These are phyloP conservation scores for Meghimatium bilineatum DNA, from an alignment of 2,888 invertebrate genomes.

Conservation along the genomic window DNA sequence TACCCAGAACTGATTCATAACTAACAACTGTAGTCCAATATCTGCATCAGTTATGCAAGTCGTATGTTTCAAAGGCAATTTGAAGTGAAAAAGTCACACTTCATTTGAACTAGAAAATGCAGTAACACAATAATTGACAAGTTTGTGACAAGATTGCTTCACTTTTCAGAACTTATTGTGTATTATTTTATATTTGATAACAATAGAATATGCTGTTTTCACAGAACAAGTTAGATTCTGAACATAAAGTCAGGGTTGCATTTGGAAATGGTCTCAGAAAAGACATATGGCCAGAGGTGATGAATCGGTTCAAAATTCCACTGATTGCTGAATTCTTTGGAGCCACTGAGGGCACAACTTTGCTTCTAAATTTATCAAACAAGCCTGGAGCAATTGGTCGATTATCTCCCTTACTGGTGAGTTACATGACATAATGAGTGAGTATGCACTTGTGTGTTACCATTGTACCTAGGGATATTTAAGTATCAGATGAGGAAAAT, in stretches of 20 bases:
- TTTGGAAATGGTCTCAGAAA: slow-evolving; percentile 95
- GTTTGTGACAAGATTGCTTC: too few relatives aligned
- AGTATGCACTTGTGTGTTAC: background rate
- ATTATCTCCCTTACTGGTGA: slow-evolving; percentile 66
- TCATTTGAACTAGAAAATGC: too few relatives aligned
- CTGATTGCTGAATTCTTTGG: slow-evolving; percentile 94
- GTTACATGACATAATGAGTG: slow-evolving; percentile 2
- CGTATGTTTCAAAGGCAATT: too few relatives aligned
- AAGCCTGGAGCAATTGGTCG: slow-evolving; percentile 77
- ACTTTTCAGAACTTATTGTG: too few relatives aligned
- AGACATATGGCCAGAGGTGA: slow-evolving; percentile 94
- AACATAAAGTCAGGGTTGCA: slow-evolving; percentile 81
- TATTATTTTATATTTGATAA: too few relatives aligned
- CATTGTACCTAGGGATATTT: background rate
- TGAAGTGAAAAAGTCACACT: too few relatives aligned
- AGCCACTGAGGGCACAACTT: slow-evolving; percentile 96
- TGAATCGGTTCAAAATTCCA: slow-evolving; percentile 88
- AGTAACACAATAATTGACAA: too few relatives aligned
- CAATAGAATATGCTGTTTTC: background rate
- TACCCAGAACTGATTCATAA: too few relatives aligned
- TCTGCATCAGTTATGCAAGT: too few relatives aligned
- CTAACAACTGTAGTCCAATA: background rate
- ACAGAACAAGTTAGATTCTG: slow-evolving; percentile 43
- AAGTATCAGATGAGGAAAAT: background rate
- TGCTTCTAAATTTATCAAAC: slow-evolving; percentile 93